A percentile compares a stretch with the other conserved stretches of the same genome.
These are phyloP conservation scores for Steatornis caripensis DNA, from an alignment of 2,113 vertebrate genomes.

Conservation along the genomic window DNA sequence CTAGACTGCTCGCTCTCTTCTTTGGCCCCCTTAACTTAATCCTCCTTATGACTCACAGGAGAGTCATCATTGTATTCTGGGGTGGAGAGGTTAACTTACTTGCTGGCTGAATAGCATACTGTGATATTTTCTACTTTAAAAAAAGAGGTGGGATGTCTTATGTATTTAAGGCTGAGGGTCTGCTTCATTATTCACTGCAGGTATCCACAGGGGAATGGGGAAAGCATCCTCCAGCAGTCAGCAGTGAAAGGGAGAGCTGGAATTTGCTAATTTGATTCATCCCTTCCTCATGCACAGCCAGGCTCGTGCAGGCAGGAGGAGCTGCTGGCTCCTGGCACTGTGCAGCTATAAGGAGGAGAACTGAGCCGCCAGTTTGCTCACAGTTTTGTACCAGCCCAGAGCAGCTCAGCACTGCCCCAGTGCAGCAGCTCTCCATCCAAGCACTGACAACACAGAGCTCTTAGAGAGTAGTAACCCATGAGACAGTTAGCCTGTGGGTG, in stretches of 20 bases:
- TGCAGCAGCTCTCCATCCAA: neutral
- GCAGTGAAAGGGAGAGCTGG: neutral
- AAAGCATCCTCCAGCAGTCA: neutral
- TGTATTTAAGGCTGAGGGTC: neutral
- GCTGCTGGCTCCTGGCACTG: neutral
- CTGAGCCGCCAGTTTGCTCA: rapidly evolving
- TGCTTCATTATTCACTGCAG: neutral
- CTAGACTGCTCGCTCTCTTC: neutral
- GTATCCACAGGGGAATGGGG: neutral
- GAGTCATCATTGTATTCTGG: rapidly evolving
- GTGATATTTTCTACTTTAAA: neutral
- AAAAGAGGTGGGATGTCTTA: neutral
- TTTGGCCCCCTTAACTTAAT: neutral
- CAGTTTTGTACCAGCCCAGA: neutral
- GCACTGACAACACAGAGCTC: neutral
- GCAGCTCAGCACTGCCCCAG: neutral
- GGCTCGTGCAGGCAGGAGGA: neutral
- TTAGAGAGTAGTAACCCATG: neutral
- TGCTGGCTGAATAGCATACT: rapidly evolving
- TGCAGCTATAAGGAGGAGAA: neutral
- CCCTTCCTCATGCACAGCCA: rapidly evolving
- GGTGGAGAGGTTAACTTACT: neutral
- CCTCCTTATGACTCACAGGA: neutral
- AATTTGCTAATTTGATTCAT: neutral
- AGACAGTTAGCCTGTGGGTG: neutral